These are phyloP conservation scores for Corvus moneduloides DNA, from an alignment of 2,113 vertebrate species.

Conservation along the genomic window DNA sequence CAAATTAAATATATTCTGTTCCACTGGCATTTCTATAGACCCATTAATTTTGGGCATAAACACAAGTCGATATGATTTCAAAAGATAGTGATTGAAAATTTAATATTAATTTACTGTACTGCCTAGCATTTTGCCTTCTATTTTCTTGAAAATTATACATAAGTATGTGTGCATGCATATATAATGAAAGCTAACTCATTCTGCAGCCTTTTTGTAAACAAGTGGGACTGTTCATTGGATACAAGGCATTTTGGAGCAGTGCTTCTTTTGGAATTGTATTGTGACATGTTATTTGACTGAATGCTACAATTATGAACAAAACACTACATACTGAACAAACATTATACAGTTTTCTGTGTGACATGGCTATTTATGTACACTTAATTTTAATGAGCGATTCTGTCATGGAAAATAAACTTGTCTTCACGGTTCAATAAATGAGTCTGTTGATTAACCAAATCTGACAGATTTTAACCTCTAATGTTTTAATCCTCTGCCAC, in stretches of 20 bases:
- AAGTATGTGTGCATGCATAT: not conserved
- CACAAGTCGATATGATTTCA: not conserved
- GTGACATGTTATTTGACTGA: not conserved
- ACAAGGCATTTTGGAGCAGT: not conserved
- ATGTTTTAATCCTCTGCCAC: slow-evolving; percentile 25
- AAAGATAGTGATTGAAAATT: not conserved
- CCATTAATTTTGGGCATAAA: not conserved
- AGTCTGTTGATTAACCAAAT: slow-evolving; percentile 18
- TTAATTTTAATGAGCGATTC: slow-evolving; percentile 6
- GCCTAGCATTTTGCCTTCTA: not conserved
- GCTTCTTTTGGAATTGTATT: not conserved
- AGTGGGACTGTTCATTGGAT: not conserved
- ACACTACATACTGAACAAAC: not conserved
- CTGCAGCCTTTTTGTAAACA: not conserved
- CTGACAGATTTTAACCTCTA: slow-evolving; percentile 37
- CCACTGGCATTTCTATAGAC: not conserved
- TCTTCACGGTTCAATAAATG: slow-evolving; percentile 17
- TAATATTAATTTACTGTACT: not conserved
- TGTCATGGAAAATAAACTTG: slow-evolving; percentile 48
- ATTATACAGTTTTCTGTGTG: not conserved
- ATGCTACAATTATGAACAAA: not conserved
- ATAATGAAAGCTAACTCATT: not conserved
- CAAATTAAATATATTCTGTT: not conserved
- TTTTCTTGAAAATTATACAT: not conserved
- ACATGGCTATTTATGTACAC: not conserved